Evolutionary conservation across 1,140 invertebrate genomes (phyloP).

Genomic region (Atta cephalotes): DNA sequence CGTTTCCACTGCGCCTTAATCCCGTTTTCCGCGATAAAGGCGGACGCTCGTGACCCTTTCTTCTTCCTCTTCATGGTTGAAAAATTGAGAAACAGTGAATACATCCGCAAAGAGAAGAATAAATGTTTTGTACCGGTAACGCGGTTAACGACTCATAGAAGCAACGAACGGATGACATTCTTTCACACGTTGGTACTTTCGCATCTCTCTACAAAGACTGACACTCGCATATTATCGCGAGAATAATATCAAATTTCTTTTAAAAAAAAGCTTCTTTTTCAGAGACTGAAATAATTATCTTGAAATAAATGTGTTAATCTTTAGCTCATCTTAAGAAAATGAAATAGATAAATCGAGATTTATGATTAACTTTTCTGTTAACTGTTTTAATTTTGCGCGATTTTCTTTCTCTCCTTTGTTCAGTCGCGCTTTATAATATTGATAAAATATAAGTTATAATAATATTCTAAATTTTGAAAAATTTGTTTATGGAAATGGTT

Average conservation of each 20-base stretch:
- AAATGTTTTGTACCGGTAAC: conserved; percentile 49
- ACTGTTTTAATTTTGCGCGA: neutral
- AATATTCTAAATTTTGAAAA: neutral
- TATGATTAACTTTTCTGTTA: neutral
- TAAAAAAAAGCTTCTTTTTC: too few relatives aligned
- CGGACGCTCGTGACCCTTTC: conserved; percentile 46
- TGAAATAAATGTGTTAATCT: neutral
- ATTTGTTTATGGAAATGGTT: too few relatives aligned
- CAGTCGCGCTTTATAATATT: neutral
- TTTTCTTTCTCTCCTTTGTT: neutral
- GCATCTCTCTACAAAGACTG: conserved; percentile 10
- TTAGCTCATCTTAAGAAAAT: neutral
- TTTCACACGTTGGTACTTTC: neutral
- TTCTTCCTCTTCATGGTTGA: conserved; percentile 34
- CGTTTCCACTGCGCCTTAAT: conserved; percentile 60
- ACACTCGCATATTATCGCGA: neutral
- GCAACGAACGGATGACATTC: conserved; percentile 5
- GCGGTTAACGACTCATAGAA: conserved; percentile 42
- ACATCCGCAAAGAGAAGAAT: conserved; percentile 37
- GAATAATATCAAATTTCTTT: neutral
- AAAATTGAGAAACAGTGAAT: conserved; percentile 60
- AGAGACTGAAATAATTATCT: neutral
- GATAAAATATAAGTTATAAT: neutral
- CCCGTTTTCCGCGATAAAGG: conserved; percentile 59
- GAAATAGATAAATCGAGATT: neutral